Conservation (phyloP, 2,888 invertebrate species). For the Pristionchus arcanus region DNA sequence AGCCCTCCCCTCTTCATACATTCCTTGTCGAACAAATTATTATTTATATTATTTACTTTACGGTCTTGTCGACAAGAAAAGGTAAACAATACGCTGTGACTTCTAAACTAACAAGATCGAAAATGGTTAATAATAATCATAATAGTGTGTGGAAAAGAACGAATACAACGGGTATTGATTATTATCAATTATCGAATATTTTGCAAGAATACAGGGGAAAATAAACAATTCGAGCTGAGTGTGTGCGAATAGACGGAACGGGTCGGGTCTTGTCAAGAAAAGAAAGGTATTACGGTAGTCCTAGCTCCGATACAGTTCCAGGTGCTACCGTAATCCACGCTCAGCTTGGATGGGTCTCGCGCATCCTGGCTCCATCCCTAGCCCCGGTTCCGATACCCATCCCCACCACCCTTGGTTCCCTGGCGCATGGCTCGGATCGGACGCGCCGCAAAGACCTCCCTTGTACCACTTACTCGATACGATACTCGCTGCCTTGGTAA, state of each 20-base stretch:
- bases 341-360: not conserved
- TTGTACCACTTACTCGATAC: slow-evolving; percentile 16
- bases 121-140: not conserved
- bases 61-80: not conserved
- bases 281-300: not conserved
- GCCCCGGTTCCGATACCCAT: not conserved
- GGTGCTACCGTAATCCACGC: not conserved
- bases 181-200: not conserved
- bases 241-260: not conserved
- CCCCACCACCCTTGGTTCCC: slow-evolving; percentile 30
- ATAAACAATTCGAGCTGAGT: not conserved
- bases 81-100: not conserved
- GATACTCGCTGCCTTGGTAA: not conserved
- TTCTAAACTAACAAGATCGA: slow-evolving; percentile 10
- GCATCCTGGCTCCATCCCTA: not conserved
- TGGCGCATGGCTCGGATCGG: not conserved
- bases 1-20: too few species aligned
- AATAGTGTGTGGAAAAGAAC: not conserved
- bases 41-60: not conserved
- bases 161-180: not conserved
- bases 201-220: not conserved
- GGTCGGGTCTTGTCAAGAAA: not conserved
- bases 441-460: not conserved
- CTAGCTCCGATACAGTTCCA: not conserved
- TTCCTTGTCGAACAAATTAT: not conserved